Percentiles rank a stretch among this genome's conserved stretches.
phyloP scores from a whole-genome alignment of 2,113 vertebrate genomes.

The Sorex fumeus region DNA sequence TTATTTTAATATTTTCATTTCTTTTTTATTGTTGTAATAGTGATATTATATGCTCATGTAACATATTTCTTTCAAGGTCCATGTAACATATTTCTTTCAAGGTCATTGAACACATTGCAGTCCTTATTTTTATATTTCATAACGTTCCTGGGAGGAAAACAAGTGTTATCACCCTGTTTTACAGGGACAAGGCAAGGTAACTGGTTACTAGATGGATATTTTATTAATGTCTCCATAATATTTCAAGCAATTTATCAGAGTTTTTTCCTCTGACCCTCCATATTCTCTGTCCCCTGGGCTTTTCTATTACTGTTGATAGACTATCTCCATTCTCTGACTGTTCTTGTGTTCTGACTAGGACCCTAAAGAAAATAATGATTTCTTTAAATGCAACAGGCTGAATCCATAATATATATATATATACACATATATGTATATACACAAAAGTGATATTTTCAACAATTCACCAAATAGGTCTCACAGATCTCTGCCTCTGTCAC shows the following conservation, averaged over 20 bases:
- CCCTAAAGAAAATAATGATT: neutral
- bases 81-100: conserved; percentile 71
- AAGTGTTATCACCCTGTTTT: conserved; percentile 44
- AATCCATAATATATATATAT: neutral
- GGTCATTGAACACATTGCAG: conserved; percentile 56
- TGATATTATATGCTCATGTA: conserved; percentile 74
- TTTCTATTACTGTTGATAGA: neutral
- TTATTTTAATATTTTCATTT: conserved; percentile 79
- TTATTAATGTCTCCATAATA: conserved; percentile 13
- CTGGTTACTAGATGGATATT: conserved; percentile 23
- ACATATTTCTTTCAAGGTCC: conserved; percentile 73
- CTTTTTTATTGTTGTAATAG: conserved; percentile 64
- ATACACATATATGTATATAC: no score
- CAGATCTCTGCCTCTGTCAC: neutral
- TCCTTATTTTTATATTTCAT: conserved; percentile 70
- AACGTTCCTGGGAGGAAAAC: neutral
- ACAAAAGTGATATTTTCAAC: no score
- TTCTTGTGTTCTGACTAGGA: neutral
- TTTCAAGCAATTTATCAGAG: neutral
- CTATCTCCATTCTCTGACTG: neutral
- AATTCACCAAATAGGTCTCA: neutral
- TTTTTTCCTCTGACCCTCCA: neutral
- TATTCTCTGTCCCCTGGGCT: neutral
- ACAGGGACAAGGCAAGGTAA: neutral
- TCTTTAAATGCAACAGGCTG: neutral